A percentile compares a stretch with the other conserved stretches of the same genome.
Evolutionary conservation across 2,888 invertebrate genomes (phyloP).

Genomic region (Polydesmus complanatus): DNA sequence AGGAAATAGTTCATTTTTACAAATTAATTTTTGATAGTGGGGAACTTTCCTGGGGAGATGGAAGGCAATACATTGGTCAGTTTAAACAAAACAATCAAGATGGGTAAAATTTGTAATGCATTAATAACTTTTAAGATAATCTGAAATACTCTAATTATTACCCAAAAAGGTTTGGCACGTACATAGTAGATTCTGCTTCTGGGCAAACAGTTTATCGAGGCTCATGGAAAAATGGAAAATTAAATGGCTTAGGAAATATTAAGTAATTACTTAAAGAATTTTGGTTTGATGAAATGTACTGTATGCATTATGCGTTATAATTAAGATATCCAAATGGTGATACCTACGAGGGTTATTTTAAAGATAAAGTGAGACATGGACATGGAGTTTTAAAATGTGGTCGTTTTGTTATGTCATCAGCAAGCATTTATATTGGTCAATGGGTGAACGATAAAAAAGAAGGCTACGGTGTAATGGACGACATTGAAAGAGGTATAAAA

Average conservation of each 20-base stretch:
- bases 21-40: slow-evolving; percentile 36
- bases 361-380: slow-evolving; percentile 67
- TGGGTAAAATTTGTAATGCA: slow-evolving; percentile 39
- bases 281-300: background rate
- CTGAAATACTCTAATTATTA: slow-evolving; percentile 2
- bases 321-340: slow-evolving; percentile 54
- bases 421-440: slow-evolving; percentile 76
- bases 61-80: slow-evolving; percentile 63
- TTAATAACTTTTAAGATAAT: background rate
- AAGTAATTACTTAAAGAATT: slow-evolving; percentile 36
- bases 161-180: slow-evolving; percentile 26
- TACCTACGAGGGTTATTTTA: slow-evolving; percentile 72
- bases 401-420: slow-evolving; percentile 55
- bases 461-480: slow-evolving; percentile 81
- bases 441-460: slow-evolving; percentile 62
- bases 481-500: slow-evolving; percentile 51
- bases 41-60: slow-evolving; percentile 66
- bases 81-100: slow-evolving; percentile 58
- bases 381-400: slow-evolving; percentile 71
- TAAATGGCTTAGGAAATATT: slow-evolving; percentile 64
- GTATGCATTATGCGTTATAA: background rate
- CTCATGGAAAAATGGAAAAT: slow-evolving; percentile 63
- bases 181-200: slow-evolving; percentile 27
- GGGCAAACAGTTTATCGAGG: slow-evolving; percentile 58
- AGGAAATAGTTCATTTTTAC: background rate